Evolutionary conservation across 2,888 invertebrate species (phyloP).

Genomic region (Standfussiana lucernea): DNA sequence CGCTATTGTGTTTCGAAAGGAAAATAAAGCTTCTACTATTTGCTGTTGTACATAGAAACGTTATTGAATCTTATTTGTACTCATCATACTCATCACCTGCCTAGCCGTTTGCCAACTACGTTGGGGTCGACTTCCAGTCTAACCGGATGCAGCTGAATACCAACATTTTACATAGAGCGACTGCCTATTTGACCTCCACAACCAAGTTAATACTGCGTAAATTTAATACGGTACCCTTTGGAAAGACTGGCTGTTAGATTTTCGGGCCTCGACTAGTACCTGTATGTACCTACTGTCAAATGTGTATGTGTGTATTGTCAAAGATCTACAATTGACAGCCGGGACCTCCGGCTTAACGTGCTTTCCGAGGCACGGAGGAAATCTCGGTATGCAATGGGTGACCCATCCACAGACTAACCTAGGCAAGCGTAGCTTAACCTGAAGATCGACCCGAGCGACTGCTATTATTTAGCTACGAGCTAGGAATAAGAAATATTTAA

Average conservation of each 20-base stretch:
- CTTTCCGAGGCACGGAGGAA: too few species aligned
- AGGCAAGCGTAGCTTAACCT: too few species aligned
- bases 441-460: too few species aligned
- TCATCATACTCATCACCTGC: neutral
- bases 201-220: neutral
- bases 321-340: neutral
- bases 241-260: neutral
- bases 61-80: neutral
- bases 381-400: too few species aligned
- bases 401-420: too few species aligned
- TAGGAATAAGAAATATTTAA: too few species aligned
- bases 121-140: neutral
- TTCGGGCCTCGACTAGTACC: neutral
- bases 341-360: too few species aligned
- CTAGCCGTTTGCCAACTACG: neutral
- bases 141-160: neutral
- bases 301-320: too few species aligned
- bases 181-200: neutral
- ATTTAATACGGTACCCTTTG: neutral
- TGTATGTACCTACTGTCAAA: too few species aligned
- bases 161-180: neutral
- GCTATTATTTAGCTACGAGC: too few species aligned
- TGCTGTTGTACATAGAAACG: neutral
- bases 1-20: slow-evolving; percentile 7
- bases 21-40: slow-evolving; percentile 41